A percentile compares a stretch with the other conserved stretches of the same genome.
phyloP scores from a whole-genome alignment of 2,113 vertebrate species.

The Carollia perspicillata region DNA sequence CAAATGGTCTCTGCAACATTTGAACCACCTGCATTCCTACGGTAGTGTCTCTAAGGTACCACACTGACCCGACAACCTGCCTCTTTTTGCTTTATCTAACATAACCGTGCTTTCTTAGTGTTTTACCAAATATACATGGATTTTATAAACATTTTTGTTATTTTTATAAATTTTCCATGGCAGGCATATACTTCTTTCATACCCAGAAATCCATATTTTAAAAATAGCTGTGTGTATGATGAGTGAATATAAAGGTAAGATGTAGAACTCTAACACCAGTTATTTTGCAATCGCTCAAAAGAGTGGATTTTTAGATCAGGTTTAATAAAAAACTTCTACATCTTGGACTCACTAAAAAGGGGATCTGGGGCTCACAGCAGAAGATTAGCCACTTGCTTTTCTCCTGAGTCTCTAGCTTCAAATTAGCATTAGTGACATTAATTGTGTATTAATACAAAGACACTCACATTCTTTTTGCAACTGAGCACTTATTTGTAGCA shows the following conservation, averaged over 20 bases:
- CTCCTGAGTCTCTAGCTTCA: background rate
- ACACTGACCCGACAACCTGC: background rate
- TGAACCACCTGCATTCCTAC: background rate
- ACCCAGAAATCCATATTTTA: background rate
- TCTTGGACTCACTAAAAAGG: background rate
- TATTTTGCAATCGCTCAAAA: background rate
- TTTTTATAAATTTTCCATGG: background rate
- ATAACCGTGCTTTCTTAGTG: background rate
- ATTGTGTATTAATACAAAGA: constrained; percentile 30
- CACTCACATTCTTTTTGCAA: background rate
- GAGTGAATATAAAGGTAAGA: background rate
- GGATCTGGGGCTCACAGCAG: background rate
- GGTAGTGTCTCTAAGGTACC: background rate
- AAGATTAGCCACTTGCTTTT: background rate
- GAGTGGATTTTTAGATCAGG: background rate
- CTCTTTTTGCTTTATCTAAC: background rate
- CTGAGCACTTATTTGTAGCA: background rate
- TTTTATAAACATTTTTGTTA: background rate
- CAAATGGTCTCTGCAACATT: background rate
- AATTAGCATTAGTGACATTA: background rate
- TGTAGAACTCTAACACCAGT: background rate
- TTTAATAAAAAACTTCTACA: background rate
- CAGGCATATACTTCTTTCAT: background rate
- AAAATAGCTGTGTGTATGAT: background rate
- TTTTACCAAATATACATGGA: background rate